Conservation (phyloP, 2,113 vertebrate species). For the Saimiri boliviensis region DNA sequence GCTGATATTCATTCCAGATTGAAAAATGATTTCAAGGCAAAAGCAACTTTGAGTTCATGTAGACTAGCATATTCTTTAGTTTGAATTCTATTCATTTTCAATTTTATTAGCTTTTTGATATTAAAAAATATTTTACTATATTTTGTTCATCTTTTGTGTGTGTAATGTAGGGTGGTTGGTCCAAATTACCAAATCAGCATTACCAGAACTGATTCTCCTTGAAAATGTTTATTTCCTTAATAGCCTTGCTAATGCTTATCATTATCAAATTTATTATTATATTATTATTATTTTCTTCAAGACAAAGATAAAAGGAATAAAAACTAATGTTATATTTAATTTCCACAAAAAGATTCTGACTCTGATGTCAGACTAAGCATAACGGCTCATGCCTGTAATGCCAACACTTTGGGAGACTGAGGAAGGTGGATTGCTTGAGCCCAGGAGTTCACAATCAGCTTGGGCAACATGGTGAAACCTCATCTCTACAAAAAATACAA, state of each 20-base stretch:
- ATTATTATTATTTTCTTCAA: constrained; percentile 13
- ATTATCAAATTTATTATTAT: constrained; percentile 25
- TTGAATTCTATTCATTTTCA: background rate
- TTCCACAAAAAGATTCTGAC: background rate
- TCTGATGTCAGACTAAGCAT: background rate
- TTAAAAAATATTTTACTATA: background rate
- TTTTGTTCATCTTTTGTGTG: background rate
- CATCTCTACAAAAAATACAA: too few species aligned
- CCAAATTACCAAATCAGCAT: background rate
- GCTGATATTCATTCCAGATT: background rate
- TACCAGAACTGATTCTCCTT: background rate
- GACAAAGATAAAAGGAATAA: background rate
- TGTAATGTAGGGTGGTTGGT: background rate
- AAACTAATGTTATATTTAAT: background rate
- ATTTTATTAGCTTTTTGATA: background rate
- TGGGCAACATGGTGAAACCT: too few species aligned
- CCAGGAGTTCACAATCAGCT: too few species aligned
- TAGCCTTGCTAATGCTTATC: background rate
- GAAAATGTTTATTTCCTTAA: background rate
- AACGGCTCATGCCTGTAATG: too few species aligned
- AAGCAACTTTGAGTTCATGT: background rate
- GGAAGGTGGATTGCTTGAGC: too few species aligned
- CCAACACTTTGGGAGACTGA: too few species aligned
- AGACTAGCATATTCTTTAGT: background rate
- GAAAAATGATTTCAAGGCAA: background rate